Evolutionary conservation across 2,113 vertebrate genomes (phyloP), one percentile per base, ranked within the genome.

Genomic region (Lycocorax pyrrhopterus): DNA sequence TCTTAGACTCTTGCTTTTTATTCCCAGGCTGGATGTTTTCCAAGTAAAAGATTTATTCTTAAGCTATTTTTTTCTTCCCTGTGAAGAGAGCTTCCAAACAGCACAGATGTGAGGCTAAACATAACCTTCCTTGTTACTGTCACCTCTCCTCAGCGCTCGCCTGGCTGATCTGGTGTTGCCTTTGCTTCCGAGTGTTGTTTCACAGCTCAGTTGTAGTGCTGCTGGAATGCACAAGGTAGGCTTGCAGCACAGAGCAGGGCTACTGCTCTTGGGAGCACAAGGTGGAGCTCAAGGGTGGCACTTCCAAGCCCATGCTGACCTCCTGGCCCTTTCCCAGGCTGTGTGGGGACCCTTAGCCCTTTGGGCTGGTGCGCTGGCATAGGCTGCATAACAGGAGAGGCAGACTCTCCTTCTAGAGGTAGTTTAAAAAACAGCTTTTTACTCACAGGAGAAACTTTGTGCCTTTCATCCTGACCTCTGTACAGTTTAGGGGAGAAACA

Each of bases 91-190:
- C 43, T 75, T 93, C 39, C 68, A 59, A 81, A 90, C 86, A 90
- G 84, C 94, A 93, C 87, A 91, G 96, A 95, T 91, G 84, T 85
- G 90, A 59, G 25, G 90, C 86, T 90, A 95, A 95, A 90, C 80
- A 81, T 94, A 95, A 93, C 91, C 82, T n/a, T 94, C 71, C 72
- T 87, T 93, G 80, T 94, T 91, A 63, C 84, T 91, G 89, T 92
- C 94, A 91, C 93, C 91, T 97, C 75, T 89, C 60, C 73, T 94
- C 46, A 90, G 84, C 3, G 0, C 89, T 90, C 23, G 85, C 91
- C 49, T 84, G 69, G 47, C 41, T 93, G 95, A 92, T 74, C 59
- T 18, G 76, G 71, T 78, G 66, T 17, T 82, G 67, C 72, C 59
- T 87, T 77, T 17, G 0, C 78, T 91, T 67, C 55, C 0, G 5